Evolutionary conservation across 2,888 invertebrate genomes (phyloP).

Genomic region (Mythimna impura): DNA sequence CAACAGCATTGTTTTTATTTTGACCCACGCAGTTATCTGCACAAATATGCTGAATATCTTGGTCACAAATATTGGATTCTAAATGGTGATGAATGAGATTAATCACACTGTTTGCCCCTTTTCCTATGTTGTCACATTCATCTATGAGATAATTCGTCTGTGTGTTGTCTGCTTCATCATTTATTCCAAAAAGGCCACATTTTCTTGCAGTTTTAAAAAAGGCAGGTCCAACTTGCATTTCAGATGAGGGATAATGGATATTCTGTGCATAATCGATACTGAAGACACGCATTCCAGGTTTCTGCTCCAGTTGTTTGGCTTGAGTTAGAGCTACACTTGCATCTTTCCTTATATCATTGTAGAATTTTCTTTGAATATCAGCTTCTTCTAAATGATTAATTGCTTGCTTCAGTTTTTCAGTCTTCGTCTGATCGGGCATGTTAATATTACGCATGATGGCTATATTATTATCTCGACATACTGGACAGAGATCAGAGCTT

Average conservation of each 20-base stretch:
- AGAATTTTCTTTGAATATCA: conserved; percentile 10
- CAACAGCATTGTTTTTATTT: conserved; percentile 30
- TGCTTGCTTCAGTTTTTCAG: conserved; percentile 25
- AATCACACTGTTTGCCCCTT: conserved; percentile 30
- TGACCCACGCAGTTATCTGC: conserved; percentile 30
- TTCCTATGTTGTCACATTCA: conserved; percentile 28
- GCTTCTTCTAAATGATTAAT: conserved; percentile 22
- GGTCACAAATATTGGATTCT: conserved; percentile 27
- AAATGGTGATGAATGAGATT: conserved; percentile 30
- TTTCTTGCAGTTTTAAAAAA: conserved; percentile 28
- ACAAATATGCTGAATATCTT: conserved; percentile 30
- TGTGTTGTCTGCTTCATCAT: conserved; percentile 30
- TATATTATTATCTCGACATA: conserved; percentile 26
- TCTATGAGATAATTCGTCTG: conserved; percentile 30
- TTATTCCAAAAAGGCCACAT: conserved; percentile 30
- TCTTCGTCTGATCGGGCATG: conserved; percentile 24
- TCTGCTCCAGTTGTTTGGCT: conserved; percentile 24
- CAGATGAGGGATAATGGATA: conserved; percentile 29
- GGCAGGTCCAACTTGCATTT: conserved; percentile 30
- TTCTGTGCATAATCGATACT: conserved; percentile 30
- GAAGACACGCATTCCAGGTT: conserved; percentile 27
- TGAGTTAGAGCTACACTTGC: conserved; percentile 25
- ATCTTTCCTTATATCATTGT: conserved; percentile 11
- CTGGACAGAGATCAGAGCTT: conserved; percentile 29
- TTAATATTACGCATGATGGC: conserved; percentile 27